phyloP scores from a whole-genome alignment of 2,888 invertebrate genomes.

The Itoplectis maculator region DNA sequence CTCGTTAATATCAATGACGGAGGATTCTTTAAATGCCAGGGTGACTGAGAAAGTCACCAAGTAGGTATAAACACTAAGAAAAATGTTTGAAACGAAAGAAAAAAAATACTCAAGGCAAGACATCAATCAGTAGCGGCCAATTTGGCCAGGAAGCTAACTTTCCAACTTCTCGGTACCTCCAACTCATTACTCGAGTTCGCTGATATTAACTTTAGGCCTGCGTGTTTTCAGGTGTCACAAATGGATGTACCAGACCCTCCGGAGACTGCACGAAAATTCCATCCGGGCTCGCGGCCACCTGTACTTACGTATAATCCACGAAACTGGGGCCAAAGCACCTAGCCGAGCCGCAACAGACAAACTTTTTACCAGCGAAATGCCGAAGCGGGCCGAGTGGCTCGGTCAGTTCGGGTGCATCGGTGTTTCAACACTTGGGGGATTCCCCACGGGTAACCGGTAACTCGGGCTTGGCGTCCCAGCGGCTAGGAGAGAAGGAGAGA shows the following conservation, averaged over 20 bases:
- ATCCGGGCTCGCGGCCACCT: neutral
- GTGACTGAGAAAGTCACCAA: too few species aligned
- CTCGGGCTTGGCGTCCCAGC: constrained; percentile 13
- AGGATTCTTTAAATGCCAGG: too few species aligned
- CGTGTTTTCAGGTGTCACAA: neutral
- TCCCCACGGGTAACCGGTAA: constrained; percentile 3
- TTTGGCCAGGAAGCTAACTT: too few species aligned
- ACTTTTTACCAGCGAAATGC: constrained; percentile 41
- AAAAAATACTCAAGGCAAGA: too few species aligned
- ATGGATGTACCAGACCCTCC: neutral
- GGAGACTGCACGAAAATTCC: neutral
- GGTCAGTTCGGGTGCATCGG: constrained; percentile 2
- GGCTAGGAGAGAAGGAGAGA: neutral
- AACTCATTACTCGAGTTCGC: too few species aligned
- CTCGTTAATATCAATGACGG: neutral
- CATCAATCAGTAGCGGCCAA: too few species aligned
- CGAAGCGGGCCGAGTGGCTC: neutral
- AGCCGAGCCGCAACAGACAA: constrained; percentile 14
- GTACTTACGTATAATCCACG: constrained; percentile 1
- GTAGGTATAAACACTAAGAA: too few species aligned
- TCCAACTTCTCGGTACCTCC: too few species aligned
- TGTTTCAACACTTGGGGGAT: constrained; percentile 42
- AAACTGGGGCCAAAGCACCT: constrained; percentile 8
- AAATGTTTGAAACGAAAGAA: too few species aligned
- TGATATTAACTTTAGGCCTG: too few species aligned